Evolutionary conservation across 2,113 vertebrate genomes (phyloP).

Genomic region (Pedetes capensis): DNA sequence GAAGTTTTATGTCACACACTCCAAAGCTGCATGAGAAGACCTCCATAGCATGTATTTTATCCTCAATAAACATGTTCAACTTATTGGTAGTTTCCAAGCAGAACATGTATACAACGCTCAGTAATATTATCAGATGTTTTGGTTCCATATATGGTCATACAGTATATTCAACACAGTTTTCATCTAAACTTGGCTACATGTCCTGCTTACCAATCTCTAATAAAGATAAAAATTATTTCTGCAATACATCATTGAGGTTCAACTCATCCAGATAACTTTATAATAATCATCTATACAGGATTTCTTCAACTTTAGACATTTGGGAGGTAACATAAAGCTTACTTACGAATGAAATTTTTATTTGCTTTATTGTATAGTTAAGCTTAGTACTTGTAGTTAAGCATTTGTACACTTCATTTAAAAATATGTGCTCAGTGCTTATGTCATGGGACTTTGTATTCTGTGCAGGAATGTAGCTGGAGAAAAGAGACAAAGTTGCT

Average conservation of each 20-base stretch:
- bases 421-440: neutral
- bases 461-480: neutral
- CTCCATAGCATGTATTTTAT: neutral
- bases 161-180: neutral
- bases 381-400: neutral
- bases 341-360: neutral
- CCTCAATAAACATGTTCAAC: neutral
- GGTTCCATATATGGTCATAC: neutral
- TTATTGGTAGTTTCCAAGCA: neutral
- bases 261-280: neutral
- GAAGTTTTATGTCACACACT: neutral
- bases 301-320: neutral
- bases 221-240: neutral
- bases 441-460: neutral
- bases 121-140: neutral
- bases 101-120: neutral
- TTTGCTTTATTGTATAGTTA: neutral
- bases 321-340: neutral
- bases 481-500: neutral
- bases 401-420: neutral
- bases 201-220: neutral
- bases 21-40: neutral
- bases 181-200: neutral
- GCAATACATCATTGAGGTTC: neutral
- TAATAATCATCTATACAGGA: neutral